Base-by-base conservation (phyloP, 2,113 vertebrate species). In the Pomatorhinus ruficollis region DNA sequence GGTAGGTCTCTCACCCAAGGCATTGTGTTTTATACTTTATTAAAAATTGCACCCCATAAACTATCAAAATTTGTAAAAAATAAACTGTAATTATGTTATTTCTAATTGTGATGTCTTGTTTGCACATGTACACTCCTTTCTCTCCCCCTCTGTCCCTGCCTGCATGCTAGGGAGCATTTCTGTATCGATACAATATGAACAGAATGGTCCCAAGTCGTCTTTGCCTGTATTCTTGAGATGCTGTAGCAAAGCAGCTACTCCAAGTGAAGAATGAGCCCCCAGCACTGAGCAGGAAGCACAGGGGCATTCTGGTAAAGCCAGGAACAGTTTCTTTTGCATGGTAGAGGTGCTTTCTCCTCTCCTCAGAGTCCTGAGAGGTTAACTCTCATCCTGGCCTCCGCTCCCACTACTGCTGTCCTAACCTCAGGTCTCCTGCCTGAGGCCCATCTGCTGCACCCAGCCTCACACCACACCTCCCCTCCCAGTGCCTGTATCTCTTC, bases 131-230 rank as follows among this genome's bases (percentile, higher is more conserved):
- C 33, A 35, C 24, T 23, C n/a, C 53, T 59, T 18, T 25, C 18
- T 82, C 37, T 42, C 21, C 9, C 9, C 4, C 6, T 47, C 5
- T 39, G 3, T 47, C 54, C n/a, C 28, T 57, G 18, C 24, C 52
- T 93, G 30, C 3, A 3, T 33, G 24, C 25, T 25, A 24, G 42
- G 64, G 24, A 52, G 39, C 15, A 5, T 64, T 63, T 44, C 56
- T 86, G 25, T 33, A 18, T 24, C 0, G 1, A 6, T 40, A 25
- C 13, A 39, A 0, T 7, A 33, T 27, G 30, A 69, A 9, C 1
- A 3, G 35, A 24, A 27, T 57, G 37, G 69, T 69, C 20, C 37
- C 44, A 47, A 9, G 13, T 56, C 24, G 69, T 77, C 24, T 40
- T 90, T 3, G 0, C 33, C 30, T 39, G 4, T 42, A 90, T 70